Conservation (phyloP, 2,797 vertebrate species). For the Sebastes trivittatus region DNA sequence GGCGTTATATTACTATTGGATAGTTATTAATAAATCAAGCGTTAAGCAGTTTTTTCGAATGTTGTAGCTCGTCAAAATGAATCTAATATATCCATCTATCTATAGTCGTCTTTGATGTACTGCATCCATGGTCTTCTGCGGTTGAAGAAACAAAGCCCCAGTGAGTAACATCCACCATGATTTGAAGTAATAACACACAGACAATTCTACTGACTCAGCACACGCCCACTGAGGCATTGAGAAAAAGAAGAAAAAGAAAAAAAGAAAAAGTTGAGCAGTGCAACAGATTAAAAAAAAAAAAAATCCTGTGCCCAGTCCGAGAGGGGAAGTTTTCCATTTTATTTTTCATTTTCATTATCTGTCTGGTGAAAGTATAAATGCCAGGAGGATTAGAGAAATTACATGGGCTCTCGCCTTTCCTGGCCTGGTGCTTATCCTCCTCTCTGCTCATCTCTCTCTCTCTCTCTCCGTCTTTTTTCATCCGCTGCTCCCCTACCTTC, state of each 20-base stretch:
- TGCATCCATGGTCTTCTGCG: neutral
- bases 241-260: slow-evolving; percentile 11
- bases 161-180: slow-evolving; percentile 45
- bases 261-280: slow-evolving; percentile 64
- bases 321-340: slow-evolving; percentile 81
- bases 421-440: slow-evolving; percentile 78
- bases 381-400: slow-evolving; percentile 88
- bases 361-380: slow-evolving; percentile 86
- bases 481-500: slow-evolving; percentile 38
- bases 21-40: neutral
- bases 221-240: slow-evolving; percentile 46
- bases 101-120: neutral
- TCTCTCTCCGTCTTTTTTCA: slow-evolving; percentile 14
- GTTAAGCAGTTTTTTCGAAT: neutral
- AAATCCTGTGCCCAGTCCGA: slow-evolving; percentile 64
- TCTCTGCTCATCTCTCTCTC: slow-evolving; percentile 64
- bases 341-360: slow-evolving; percentile 88
- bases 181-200: slow-evolving; percentile 47
- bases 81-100: slow-evolving; percentile 7
- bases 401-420: slow-evolving; percentile 83
- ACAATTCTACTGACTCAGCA: slow-evolving; percentile 72
- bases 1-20: neutral
- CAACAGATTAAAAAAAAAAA: slow-evolving; percentile 76
- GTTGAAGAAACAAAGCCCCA: neutral
- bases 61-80: too few species aligned